A percentile compares a stretch with the other conserved stretches of the same genome.
phyloP scores from a whole-genome alignment of 2,113 vertebrate species.

The Proteles cristata region DNA sequence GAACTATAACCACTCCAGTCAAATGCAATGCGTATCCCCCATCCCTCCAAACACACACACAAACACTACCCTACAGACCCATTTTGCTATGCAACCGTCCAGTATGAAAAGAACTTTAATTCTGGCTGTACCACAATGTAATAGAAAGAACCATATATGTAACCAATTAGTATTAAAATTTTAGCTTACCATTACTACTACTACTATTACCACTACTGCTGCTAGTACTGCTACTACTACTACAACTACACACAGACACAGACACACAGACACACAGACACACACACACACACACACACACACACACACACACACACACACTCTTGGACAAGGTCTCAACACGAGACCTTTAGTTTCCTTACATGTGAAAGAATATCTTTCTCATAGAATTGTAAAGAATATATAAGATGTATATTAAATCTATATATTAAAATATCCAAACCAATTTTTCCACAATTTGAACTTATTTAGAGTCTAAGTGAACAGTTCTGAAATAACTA shows the following conservation, averaged over 20 bases:
- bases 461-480: background rate
- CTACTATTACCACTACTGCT: too few relatives aligned
- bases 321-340: background rate
- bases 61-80: background rate
- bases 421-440: background rate
- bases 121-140: background rate
- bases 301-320: background rate
- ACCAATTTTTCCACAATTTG: background rate
- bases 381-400: background rate
- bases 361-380: background rate
- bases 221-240: background rate
- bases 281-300: background rate
- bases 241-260: background rate
- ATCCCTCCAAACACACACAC: background rate
- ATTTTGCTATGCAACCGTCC: background rate
- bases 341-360: background rate
- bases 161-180: background rate
- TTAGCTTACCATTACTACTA: background rate
- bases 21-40: background rate
- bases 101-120: background rate
- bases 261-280: background rate
- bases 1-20: background rate
- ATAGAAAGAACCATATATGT: background rate
- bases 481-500: background rate
- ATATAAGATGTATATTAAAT: background rate